These are phyloP conservation scores for Dendroctonus ponderosae DNA, from an alignment of 1,140 invertebrate genomes.

Conservation along the genomic window DNA sequence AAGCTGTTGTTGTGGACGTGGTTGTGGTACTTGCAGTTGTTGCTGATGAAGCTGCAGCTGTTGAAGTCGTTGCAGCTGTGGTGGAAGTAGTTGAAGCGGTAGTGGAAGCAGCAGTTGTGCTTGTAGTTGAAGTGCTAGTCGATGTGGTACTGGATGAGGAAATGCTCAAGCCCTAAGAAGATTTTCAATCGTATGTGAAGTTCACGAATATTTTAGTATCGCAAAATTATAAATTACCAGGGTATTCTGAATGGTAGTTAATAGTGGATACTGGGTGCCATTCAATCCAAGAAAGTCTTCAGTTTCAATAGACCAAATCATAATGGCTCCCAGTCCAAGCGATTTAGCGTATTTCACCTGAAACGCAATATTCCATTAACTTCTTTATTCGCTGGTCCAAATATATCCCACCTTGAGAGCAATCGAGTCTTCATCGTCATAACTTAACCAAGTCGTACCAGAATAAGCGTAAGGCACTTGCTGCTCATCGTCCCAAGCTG, in stretches of 20 bases:
- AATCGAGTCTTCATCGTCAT: conserved; percentile 63
- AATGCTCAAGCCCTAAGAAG: too few species aligned
- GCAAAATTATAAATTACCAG: conserved; percentile 26
- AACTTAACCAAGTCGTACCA: conserved; percentile 71
- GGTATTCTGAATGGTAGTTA: conserved; percentile 56
- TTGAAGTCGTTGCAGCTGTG: conserved; percentile 15
- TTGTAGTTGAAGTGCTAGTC: background rate
- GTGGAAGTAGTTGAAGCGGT: conserved; percentile 2
- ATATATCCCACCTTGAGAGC: conserved; percentile 50
- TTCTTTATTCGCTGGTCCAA: too few species aligned
- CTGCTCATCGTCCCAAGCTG: conserved; percentile 56
- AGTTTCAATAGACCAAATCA: conserved; percentile 75
- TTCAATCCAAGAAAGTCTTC: conserved; percentile 56
- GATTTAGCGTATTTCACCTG: conserved; percentile 41
- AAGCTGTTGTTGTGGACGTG: conserved; percentile 2
- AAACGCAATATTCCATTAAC: conserved; percentile 3
- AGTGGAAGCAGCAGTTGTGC: conserved; percentile 3
- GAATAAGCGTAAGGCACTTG: conserved; percentile 65
- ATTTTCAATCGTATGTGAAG: too few species aligned
- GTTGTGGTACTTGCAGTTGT: conserved; percentile 9
- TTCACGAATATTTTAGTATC: background rate
- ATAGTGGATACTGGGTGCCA: conserved; percentile 58
- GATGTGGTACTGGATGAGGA: background rate
- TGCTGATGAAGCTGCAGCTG: background rate
- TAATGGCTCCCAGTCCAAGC: conserved; percentile 59